Evolutionary conservation across 2,888 invertebrate species (phyloP).

Genomic region (Chrysomela aeneicollis): DNA sequence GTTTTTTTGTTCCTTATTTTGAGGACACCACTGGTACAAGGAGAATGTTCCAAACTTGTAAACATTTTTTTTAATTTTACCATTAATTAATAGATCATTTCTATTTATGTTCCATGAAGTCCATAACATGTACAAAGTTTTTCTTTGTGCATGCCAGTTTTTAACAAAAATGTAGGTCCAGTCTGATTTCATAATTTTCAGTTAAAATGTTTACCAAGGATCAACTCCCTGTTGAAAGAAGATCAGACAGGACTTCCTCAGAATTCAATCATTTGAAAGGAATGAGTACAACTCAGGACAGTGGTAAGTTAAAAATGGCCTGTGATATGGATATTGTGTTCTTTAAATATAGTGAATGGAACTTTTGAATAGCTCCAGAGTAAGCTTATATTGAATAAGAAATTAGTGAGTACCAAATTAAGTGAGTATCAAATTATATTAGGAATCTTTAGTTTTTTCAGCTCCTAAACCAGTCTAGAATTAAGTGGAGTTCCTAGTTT

Average conservation of each 20-base stretch:
- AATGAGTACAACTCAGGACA: not conserved
- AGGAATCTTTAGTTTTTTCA: no score
- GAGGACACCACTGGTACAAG: not conserved
- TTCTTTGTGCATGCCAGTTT: no score
- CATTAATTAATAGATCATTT: no score
- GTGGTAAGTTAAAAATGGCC: not conserved
- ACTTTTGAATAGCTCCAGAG: no score
- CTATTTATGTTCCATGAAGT: not conserved
- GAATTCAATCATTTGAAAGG: not conserved
- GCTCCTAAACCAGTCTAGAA: no score
- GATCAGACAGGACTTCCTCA: slow-evolving; percentile 3
- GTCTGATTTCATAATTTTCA: not conserved
- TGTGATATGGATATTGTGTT: not conserved
- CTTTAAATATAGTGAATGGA: no score
- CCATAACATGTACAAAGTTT: no score
- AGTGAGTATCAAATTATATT: no score
- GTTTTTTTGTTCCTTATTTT: not conserved
- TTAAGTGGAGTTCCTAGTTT: no score
- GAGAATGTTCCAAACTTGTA: not conserved
- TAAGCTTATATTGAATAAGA: no score
- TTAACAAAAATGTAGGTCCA: not conserved
- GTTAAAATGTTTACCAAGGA: slow-evolving; percentile 10
- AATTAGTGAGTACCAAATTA: no score
- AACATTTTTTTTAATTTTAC: not conserved
- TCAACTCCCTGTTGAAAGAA: not conserved